These are phyloP conservation scores for Oligia fasciuncula DNA, from an alignment of 2,888 invertebrate species.

Conservation along the genomic window DNA sequence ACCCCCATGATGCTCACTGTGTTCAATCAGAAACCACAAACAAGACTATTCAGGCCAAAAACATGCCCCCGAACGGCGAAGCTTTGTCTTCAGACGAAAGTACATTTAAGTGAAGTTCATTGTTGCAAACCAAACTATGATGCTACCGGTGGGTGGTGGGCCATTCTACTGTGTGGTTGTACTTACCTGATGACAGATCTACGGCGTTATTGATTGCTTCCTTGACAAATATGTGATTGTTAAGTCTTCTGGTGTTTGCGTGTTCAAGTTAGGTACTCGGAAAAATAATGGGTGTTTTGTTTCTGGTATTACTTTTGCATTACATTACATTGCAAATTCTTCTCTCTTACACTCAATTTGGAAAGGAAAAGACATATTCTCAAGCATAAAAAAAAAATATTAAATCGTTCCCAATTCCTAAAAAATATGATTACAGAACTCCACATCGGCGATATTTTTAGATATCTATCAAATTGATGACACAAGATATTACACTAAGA, in stretches of 20 bases:
- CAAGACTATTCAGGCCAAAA: conserved; percentile 77
- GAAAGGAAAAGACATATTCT: neutral
- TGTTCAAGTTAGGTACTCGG: conserved; percentile 27
- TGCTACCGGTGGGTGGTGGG: conserved; percentile 86
- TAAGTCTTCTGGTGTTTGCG: conserved; percentile 51
- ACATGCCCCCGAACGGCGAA: conserved; percentile 65
- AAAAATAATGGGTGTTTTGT: conserved; percentile 48
- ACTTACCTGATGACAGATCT: conserved; percentile 85
- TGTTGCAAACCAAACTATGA: conserved; percentile 86
- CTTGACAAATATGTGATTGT: conserved; percentile 70
- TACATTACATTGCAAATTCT: neutral
- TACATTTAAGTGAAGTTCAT: conserved; percentile 75
- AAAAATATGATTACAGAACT: neutral
- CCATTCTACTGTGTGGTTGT: conserved; percentile 68
- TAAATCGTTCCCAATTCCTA: neutral
- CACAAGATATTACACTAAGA: conserved; percentile 22
- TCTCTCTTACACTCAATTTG: neutral
- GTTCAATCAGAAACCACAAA: conserved; percentile 87
- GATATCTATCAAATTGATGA: neutral
- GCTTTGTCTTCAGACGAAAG: conserved; percentile 76
- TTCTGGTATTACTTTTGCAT: conserved; percentile 13
- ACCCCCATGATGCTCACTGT: conserved; percentile 77
- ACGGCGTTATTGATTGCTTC: conserved; percentile 84
- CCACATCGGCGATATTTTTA: conserved; percentile 6
- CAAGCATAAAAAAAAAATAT: neutral